phyloP scores from a whole-genome alignment of 1,140 invertebrate species.

The Drosophila pachea region DNA sequence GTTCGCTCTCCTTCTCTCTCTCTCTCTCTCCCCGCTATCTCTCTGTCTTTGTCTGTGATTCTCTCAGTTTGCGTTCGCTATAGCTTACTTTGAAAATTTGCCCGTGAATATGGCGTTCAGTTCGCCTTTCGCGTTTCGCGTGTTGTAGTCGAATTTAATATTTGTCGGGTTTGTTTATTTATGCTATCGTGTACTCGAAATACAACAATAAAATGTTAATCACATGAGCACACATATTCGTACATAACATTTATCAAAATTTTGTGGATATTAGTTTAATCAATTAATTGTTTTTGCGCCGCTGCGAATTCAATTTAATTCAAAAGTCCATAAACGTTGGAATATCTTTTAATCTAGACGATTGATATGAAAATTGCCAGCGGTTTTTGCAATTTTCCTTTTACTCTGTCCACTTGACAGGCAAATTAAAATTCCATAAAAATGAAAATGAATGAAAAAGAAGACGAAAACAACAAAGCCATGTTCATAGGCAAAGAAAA shows the following conservation, averaged over 20 bases:
- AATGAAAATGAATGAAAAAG: constrained; percentile 25
- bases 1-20: constrained; percentile 1
- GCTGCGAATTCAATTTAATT: constrained; percentile 2
- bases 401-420: constrained; percentile 33
- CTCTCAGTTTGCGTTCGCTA: constrained; percentile 30
- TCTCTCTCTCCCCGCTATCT: constrained; percentile 13
- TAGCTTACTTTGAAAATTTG: constrained; percentile 48
- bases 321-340: background rate
- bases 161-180: constrained; percentile 34
- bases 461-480: no score
- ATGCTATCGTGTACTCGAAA: constrained; percentile 17
- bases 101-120: constrained; percentile 68
- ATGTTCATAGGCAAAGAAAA: background rate
- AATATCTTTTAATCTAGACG: constrained; percentile 14
- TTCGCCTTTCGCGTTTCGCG: constrained; percentile 67
- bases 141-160: constrained; percentile 44
- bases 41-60: constrained; percentile 15
- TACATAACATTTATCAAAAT: constrained; percentile 16
- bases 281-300: background rate
- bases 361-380: constrained; percentile 26
- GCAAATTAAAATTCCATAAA: constrained; percentile 50
- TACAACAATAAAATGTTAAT: constrained; percentile 27
- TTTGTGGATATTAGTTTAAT: constrained; percentile 5
- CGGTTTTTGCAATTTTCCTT: constrained; percentile 12
- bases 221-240: constrained; percentile 22